Evolutionary conservation across 2,797 vertebrate genomes (phyloP).

Genomic region (Chlorospingus semifuscus): DNA sequence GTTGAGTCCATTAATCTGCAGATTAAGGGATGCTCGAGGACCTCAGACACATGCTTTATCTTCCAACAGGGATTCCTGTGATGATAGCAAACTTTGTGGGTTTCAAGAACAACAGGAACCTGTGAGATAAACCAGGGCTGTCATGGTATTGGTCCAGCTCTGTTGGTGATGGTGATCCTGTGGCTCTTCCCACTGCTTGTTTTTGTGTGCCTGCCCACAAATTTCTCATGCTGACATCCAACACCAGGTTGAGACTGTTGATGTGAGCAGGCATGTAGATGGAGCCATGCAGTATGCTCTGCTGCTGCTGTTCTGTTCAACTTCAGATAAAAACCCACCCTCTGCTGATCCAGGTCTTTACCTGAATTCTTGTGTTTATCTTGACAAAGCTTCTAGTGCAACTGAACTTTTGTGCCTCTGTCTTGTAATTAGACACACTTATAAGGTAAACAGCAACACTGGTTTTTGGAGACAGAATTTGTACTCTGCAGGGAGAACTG

Average conservation of each 20-base stretch:
- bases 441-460: accelerated
- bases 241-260: background rate
- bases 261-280: accelerated
- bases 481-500: background rate
- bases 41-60: background rate
- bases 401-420: background rate
- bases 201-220: background rate
- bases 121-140: background rate
- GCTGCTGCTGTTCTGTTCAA: accelerated
- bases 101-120: background rate
- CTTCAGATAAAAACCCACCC: background rate
- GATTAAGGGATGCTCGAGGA: background rate
- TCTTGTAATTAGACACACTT: background rate
- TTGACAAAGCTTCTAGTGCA: background rate
- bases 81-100: background rate
- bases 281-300: background rate
- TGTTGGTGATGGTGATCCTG: accelerated
- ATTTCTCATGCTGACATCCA: background rate
- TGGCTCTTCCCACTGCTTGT: background rate
- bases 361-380: background rate
- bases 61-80: background rate
- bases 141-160: background rate
- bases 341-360: background rate
- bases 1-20: background rate
- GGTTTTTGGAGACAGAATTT: background rate